These are phyloP conservation scores for Phaedon cochleariae DNA, from an alignment of 2,888 invertebrate species.

Conservation along the genomic window DNA sequence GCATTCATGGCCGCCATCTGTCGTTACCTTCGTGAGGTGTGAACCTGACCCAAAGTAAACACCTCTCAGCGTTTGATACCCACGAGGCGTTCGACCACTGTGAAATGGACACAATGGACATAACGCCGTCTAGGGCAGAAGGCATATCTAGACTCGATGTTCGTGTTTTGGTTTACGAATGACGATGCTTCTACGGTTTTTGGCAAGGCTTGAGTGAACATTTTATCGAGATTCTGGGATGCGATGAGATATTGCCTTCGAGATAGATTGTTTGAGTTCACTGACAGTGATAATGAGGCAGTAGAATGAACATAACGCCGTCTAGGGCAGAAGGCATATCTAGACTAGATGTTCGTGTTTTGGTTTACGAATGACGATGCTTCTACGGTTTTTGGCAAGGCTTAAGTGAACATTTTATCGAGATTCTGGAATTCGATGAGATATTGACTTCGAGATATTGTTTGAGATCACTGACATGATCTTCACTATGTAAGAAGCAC, in stretches of 20 bases:
- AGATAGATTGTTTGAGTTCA: slow-evolving; percentile 47
- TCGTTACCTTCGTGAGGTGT: no score
- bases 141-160: no score
- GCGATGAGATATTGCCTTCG: slow-evolving; percentile 31
- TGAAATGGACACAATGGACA: no score
- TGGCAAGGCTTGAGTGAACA: slow-evolving; percentile 58
- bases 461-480: no score
- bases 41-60: no score
- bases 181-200: slow-evolving; percentile 54
- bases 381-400: slow-evolving; percentile 55
- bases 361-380: slow-evolving; percentile 55
- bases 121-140: no score
- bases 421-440: slow-evolving; percentile 35
- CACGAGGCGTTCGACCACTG: no score
- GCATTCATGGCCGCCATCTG: no score
- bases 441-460: no score
- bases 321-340: no score
- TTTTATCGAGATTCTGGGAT: slow-evolving; percentile 42
- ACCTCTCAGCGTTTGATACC: no score
- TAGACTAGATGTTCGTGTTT: slow-evolving; percentile 56
- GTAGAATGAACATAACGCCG: slow-evolving; percentile 53
- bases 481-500: no score
- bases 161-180: slow-evolving; percentile 56
- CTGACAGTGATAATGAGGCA: slow-evolving; percentile 54
- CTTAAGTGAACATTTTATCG: slow-evolving; percentile 55